phyloP scores from a whole-genome alignment of 2,113 vertebrate species.

The Osmerus mordax region DNA sequence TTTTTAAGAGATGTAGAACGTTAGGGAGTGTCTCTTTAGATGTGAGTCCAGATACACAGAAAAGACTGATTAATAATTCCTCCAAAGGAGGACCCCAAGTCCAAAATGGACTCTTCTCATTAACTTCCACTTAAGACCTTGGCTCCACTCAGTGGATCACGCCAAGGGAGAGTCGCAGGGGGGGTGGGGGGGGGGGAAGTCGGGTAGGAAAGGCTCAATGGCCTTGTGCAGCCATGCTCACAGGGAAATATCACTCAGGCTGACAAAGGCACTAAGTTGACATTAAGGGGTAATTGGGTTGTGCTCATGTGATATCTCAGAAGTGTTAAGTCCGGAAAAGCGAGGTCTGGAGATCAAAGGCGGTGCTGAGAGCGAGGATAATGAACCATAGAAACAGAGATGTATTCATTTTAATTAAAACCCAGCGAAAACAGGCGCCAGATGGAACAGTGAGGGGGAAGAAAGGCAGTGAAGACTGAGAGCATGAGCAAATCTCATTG shows the following conservation, averaged over 20 bases:
- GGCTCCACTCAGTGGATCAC: not conserved
- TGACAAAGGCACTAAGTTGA: conserved; percentile 65
- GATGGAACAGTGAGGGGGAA: not conserved
- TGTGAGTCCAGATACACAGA: not conserved
- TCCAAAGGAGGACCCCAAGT: conserved; percentile 6
- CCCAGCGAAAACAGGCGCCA: conserved; percentile 11
- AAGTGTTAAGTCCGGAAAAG: conserved; percentile 25
- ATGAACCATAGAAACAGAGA: conserved; percentile 37
- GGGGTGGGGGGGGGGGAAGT: not conserved
- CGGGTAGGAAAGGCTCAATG: not conserved
- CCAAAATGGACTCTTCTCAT: conserved; percentile 2
- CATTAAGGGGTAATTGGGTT: conserved; percentile 71
- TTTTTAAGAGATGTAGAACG: not conserved
- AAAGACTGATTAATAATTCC: conserved; percentile 11
- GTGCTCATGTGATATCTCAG: conserved; percentile 33
- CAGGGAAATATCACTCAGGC: conserved; percentile 60
- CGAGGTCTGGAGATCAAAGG: conserved; percentile 27
- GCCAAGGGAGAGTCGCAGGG: not conserved
- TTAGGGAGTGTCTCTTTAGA: not conserved
- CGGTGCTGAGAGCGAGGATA: conserved; percentile 26
- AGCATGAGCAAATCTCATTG: not conserved
- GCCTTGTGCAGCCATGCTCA: conserved; percentile 2
- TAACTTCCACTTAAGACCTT: not conserved
- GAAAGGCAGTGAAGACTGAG: not conserved
- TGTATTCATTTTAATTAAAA: conserved; percentile 37